Evolutionary conservation across 1,140 invertebrate species (phyloP).

Genomic region (Aphelinus certus): DNA sequence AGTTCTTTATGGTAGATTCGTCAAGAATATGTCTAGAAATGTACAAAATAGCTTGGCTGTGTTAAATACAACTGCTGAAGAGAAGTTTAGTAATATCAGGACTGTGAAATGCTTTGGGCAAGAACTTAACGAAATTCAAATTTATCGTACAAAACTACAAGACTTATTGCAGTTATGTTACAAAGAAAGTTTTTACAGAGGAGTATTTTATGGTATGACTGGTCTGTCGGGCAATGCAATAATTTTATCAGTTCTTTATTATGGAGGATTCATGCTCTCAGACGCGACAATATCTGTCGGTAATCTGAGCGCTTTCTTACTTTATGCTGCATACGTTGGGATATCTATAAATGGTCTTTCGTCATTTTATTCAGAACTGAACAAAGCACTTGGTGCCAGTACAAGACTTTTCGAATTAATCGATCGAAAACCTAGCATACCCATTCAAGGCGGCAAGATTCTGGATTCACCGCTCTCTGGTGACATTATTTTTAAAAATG

Average conservation of each 20-base stretch:
- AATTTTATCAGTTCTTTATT: slow-evolving; percentile 92
- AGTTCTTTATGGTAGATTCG: slow-evolving; percentile 89
- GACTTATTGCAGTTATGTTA: slow-evolving; percentile 83
- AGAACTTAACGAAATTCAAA: slow-evolving; percentile 79
- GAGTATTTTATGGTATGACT: slow-evolving; percentile 92
- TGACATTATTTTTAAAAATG: slow-evolving; percentile 77
- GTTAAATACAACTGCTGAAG: slow-evolving; percentile 89
- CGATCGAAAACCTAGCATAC: slow-evolving; percentile 82
- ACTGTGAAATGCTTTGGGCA: slow-evolving; percentile 94
- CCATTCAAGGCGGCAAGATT: slow-evolving; percentile 68
- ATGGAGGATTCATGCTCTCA: slow-evolving; percentile 89
- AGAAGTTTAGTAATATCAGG: slow-evolving; percentile 91
- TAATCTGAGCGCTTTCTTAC: slow-evolving; percentile 87
- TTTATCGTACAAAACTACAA: slow-evolving; percentile 77
- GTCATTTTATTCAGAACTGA: slow-evolving; percentile 92
- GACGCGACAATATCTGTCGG: slow-evolving; percentile 86
- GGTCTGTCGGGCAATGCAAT: slow-evolving; percentile 93
- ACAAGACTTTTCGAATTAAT: slow-evolving; percentile 89
- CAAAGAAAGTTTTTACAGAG: slow-evolving; percentile 87
- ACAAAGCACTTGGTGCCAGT: slow-evolving; percentile 92
- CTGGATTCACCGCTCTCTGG: slow-evolving; percentile 55
- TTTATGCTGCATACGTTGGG: slow-evolving; percentile 93
- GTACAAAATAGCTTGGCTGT: slow-evolving; percentile 86
- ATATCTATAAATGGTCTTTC: slow-evolving; percentile 87
- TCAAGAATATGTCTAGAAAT: slow-evolving; percentile 84